Conservation (phyloP, 1,140 invertebrate genomes). For the Eurosta solidaginis region DNA sequence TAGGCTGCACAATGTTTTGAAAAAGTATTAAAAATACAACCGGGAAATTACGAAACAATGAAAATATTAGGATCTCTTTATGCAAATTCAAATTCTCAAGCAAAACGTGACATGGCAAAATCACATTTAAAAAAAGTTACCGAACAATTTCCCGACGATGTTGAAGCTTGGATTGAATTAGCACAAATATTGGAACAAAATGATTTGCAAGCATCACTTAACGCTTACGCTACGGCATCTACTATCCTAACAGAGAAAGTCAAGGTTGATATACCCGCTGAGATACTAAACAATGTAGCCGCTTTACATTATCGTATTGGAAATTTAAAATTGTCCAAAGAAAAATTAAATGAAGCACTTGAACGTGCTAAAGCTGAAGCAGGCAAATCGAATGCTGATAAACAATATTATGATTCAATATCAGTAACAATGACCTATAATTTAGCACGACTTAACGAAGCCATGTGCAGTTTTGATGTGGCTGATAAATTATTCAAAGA, state of each 20-base stretch:
- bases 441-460: slow-evolving; percentile 90
- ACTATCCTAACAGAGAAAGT: slow-evolving; percentile 92
- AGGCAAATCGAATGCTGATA: slow-evolving; percentile 70
- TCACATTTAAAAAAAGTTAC: slow-evolving; percentile 91
- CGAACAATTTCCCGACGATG: slow-evolving; percentile 96
- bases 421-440: slow-evolving; percentile 97
- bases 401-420: slow-evolving; percentile 95
- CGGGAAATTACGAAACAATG: slow-evolving; percentile 99
- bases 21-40: slow-evolving; percentile 95
- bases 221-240: slow-evolving; percentile 92
- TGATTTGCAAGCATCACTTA: slow-evolving; percentile 85
- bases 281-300: slow-evolving; percentile 98
- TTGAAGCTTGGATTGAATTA: slow-evolving; percentile 98
- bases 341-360: slow-evolving; percentile 85
- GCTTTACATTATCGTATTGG: slow-evolving; percentile 89
- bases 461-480: slow-evolving; percentile 89
- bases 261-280: slow-evolving; percentile 92
- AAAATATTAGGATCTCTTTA: slow-evolving; percentile 98
- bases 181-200: slow-evolving; percentile 97
- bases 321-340: slow-evolving; percentile 82
- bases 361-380: slow-evolving; percentile 79
- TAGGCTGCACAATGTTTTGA: slow-evolving; percentile 98
- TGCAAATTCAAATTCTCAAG: slow-evolving; percentile 86
- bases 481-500: slow-evolving; percentile 98
- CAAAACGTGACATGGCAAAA: slow-evolving; percentile 90